phyloP scores from a whole-genome alignment of 2,888 invertebrate species.

The Nomada flava region DNA sequence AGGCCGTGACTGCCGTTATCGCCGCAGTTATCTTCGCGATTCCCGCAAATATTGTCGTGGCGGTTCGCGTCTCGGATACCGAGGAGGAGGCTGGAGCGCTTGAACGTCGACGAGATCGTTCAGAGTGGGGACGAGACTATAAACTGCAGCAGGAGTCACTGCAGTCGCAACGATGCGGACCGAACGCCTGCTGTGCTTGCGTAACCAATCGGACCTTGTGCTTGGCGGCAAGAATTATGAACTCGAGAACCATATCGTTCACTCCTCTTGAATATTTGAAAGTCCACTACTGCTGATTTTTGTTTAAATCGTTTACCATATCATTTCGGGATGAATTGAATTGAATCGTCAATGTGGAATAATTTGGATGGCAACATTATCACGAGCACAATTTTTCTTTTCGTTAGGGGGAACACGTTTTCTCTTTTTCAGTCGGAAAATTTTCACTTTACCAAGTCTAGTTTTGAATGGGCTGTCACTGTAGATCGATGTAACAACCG shows the following conservation, averaged over 20 bases:
- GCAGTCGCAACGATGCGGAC: conserved; percentile 56
- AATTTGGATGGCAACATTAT: not conserved
- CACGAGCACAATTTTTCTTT: no score
- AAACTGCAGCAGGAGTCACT: conserved; percentile 62
- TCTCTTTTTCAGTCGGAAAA: not conserved
- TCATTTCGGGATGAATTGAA: not conserved
- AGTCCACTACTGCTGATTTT: not conserved
- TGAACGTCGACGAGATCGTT: conserved; percentile 38
- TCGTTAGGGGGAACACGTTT: not conserved
- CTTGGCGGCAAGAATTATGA: conserved; percentile 56
- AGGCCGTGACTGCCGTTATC: conserved; percentile 11
- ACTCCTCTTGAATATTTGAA: not conserved
- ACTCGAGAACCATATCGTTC: conserved; percentile 13
- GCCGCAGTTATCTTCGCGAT: conserved; percentile 39
- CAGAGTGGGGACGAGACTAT: conserved; percentile 50
- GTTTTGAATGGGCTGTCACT: conserved; percentile 34
- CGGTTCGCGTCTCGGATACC: conserved; percentile 27
- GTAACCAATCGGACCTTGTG: conserved; percentile 73
- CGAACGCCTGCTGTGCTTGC: conserved; percentile 66
- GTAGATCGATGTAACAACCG: conserved; percentile 59
- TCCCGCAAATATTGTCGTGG: conserved; percentile 44
- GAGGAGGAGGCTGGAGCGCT: conserved; percentile 18
- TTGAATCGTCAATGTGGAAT: not conserved
- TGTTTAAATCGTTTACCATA: no score
- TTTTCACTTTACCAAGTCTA: not conserved